Percentiles rank a stretch among this genome's conserved stretches.
These are phyloP conservation scores for Jordanella pulchra DNA, from an alignment of 2,797 vertebrate genomes.

Conservation along the genomic window DNA sequence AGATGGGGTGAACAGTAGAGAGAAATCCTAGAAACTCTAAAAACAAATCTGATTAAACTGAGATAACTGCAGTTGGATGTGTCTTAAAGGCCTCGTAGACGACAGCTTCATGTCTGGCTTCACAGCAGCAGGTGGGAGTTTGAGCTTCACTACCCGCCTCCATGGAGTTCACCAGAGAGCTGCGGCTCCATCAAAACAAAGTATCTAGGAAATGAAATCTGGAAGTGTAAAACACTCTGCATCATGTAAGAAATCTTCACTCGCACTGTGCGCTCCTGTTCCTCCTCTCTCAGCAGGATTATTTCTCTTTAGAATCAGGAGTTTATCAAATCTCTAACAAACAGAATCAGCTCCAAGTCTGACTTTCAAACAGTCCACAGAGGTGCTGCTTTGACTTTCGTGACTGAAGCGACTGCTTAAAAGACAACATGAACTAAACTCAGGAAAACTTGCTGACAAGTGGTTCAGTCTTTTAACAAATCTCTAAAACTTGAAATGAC, in stretches of 20 bases:
- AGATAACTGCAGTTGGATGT: too few species aligned
- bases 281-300: background rate
- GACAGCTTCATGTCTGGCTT: too few species aligned
- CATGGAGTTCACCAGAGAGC: background rate
- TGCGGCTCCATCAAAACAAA: background rate
- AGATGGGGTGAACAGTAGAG: too few species aligned
- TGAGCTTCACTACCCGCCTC: too few species aligned
- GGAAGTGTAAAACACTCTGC: too few species aligned
- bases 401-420: background rate
- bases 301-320: background rate
- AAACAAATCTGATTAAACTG: too few species aligned
- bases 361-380: background rate
- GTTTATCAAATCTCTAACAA: too few species aligned
- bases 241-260: background rate
- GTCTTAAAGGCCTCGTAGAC: too few species aligned
- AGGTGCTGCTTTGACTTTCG: background rate
- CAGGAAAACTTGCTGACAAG: background rate
- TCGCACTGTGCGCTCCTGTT: background rate
- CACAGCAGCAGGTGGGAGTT: too few species aligned
- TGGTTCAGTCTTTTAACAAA: background rate
- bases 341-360: background rate
- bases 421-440: background rate
- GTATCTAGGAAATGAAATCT: constrained; percentile 14
- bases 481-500: background rate
- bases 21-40: too few species aligned